Evolutionary conservation across 2,888 invertebrate genomes (phyloP).

Genomic region (Plebejus anna): DNA sequence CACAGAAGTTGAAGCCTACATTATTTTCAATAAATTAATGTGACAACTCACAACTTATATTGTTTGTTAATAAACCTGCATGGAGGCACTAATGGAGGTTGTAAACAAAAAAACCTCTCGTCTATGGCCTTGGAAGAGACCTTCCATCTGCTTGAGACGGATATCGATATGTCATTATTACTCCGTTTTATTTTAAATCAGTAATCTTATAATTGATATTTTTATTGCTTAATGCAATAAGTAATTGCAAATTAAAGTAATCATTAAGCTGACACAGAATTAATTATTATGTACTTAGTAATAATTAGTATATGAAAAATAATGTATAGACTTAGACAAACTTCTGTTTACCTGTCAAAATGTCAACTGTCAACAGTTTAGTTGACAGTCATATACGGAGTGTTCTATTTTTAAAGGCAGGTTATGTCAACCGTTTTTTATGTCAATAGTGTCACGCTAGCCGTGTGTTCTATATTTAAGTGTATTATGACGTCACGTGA

Average conservation of each 20-base stretch:
- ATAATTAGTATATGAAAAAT: neutral
- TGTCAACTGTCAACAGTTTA: neutral
- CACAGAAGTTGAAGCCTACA: neutral
- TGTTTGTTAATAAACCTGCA: slow-evolving; percentile 23
- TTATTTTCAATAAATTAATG: slow-evolving; percentile 1
- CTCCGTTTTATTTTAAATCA: neutral
- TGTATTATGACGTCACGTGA: slow-evolving; percentile 2
- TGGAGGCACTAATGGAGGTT: neutral
- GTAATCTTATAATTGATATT: neutral
- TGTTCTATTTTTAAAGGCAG: neutral
- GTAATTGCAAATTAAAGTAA: too few species aligned
- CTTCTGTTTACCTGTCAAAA: neutral
- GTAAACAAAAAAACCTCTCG: slow-evolving; percentile 1
- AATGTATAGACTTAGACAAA: neutral
- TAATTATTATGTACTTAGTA: too few species aligned
- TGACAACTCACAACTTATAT: neutral
- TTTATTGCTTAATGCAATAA: too few species aligned
- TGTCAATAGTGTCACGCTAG: neutral
- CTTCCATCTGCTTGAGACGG: neutral
- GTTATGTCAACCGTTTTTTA: neutral
- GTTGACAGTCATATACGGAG: neutral
- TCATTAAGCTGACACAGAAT: too few species aligned
- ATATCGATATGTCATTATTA: neutral
- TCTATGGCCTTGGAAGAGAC: neutral
- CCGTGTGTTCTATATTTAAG: slow-evolving; percentile 15